Evolutionary conservation across 1,140 invertebrate species (phyloP).

Genomic region (Micrasema longulum): DNA sequence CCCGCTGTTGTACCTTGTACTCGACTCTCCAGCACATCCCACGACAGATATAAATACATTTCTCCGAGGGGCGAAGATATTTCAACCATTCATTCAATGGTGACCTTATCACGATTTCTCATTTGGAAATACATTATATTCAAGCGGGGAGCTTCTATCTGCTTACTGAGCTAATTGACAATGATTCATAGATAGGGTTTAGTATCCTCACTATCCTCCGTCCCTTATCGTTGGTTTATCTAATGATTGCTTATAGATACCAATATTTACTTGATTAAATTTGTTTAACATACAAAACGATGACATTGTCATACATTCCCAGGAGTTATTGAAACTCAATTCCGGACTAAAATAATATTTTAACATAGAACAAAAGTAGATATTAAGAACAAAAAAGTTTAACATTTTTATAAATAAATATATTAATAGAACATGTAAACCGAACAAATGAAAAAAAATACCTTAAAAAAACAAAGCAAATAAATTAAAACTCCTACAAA

Average conservation of each 20-base stretch:
- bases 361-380: too few relatives aligned
- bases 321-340: too few relatives aligned
- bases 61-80: slow-evolving; percentile 2
- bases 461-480: too few relatives aligned
- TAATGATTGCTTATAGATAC: neutral
- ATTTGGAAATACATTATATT: slow-evolving; percentile 11
- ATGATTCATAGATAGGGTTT: neutral
- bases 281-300: neutral
- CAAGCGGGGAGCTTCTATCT: neutral
- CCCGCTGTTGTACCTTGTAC: neutral
- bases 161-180: neutral
- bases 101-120: slow-evolving; percentile 20
- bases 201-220: neutral
- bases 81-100: slow-evolving; percentile 24
- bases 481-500: too few relatives aligned
- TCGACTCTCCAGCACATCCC: neutral
- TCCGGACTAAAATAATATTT: too few relatives aligned
- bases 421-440: too few relatives aligned
- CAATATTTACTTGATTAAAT: neutral
- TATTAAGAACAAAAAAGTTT: too few relatives aligned
- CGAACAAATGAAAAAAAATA: too few relatives aligned
- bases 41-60: neutral
- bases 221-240: neutral
- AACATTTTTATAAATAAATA: too few relatives aligned
- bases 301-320: neutral